phyloP scores from a whole-genome alignment of 2,888 invertebrate species.

The Priocnemis perturbator region DNA sequence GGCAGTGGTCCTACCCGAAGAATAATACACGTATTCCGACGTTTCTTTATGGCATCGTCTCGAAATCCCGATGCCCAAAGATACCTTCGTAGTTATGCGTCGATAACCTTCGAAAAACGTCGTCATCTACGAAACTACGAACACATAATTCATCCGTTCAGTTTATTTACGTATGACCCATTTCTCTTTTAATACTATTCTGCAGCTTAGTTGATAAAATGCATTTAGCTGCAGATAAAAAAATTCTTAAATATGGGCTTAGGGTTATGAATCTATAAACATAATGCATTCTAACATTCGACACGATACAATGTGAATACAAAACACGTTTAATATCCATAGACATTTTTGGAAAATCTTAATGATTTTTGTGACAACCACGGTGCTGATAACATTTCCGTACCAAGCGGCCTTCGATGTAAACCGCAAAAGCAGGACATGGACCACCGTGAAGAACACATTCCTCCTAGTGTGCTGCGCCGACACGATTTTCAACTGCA shows the following conservation, averaged over 20 bases:
- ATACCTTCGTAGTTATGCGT: conserved; percentile 66
- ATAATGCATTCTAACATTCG: no score
- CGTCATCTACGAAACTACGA: conserved; percentile 60
- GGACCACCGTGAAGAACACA: conserved; percentile 61
- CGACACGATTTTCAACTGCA: conserved; percentile 70
- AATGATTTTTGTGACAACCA: conserved; percentile 65
- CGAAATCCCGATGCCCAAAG: conserved; percentile 64
- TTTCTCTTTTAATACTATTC: not conserved
- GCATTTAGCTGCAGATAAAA: no score
- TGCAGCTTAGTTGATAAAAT: conserved; percentile 1
- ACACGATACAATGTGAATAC: no score
- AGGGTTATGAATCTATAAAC: no score
- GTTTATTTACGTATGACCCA: conserved; percentile 64
- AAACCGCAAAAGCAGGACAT: conserved; percentile 30
- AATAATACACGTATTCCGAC: conserved; percentile 43
- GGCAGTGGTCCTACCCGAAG: conserved; percentile 45
- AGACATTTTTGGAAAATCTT: conserved; percentile 70
- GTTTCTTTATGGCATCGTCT: conserved; percentile 64
- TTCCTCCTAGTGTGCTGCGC: conserved; percentile 61
- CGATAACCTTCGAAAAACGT: conserved; percentile 64
- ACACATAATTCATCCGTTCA: conserved; percentile 69
- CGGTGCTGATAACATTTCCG: conserved; percentile 64
- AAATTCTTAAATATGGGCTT: no score
- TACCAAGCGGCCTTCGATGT: conserved; percentile 68
- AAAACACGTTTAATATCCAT: conserved; percentile 28